A percentile compares a stretch with the other conserved stretches of the same genome.
phyloP scores from a whole-genome alignment of 2,113 vertebrate genomes.

The Mirza zaza region DNA sequence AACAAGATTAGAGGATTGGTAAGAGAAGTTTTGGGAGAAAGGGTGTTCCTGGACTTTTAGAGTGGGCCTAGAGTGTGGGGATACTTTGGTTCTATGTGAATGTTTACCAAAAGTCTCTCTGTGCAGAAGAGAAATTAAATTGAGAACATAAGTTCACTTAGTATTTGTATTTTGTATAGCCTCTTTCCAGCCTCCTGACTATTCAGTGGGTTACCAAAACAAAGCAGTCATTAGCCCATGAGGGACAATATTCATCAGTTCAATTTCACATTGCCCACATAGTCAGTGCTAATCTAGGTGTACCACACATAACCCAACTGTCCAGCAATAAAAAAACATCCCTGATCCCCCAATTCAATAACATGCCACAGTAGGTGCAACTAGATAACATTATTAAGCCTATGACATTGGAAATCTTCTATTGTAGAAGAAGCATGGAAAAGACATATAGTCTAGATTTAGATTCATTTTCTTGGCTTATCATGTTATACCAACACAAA shows the following conservation, averaged over 20 bases:
- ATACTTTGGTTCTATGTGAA: not conserved
- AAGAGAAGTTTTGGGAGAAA: not conserved
- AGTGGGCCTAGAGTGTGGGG: not conserved
- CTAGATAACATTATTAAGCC: not conserved
- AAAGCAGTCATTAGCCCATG: not conserved
- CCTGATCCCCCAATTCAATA: not conserved
- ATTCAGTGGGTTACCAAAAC: not conserved
- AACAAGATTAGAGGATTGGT: not conserved
- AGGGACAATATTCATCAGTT: not conserved
- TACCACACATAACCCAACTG: not conserved
- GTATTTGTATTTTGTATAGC: not conserved
- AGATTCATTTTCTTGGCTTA: not conserved
- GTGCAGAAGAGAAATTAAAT: not conserved
- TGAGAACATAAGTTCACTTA: not conserved
- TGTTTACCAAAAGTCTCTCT: not conserved
- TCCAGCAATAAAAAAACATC: not conserved
- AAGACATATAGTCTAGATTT: not conserved
- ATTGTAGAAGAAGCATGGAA: not conserved
- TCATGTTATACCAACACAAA: not conserved
- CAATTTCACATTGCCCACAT: not conserved
- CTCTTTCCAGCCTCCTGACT: not conserved
- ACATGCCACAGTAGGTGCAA: not conserved
- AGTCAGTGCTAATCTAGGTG: not conserved
- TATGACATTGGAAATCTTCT: not conserved
- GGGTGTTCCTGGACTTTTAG: not conserved